phyloP scores from a whole-genome alignment of 2,888 invertebrate species.

The Oligia fasciuncula region DNA sequence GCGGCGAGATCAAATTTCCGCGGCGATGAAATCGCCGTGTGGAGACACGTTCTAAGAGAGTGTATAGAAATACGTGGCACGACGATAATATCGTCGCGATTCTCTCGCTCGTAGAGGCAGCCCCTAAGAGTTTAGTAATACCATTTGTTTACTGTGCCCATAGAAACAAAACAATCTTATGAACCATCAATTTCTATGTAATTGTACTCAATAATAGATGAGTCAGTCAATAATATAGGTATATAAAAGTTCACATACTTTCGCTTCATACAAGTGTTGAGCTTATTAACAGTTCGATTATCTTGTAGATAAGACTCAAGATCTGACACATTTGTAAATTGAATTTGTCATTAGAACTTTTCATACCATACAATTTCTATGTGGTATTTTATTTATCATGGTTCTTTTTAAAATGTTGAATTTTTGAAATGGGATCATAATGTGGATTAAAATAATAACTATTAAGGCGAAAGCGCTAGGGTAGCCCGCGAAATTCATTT shows the following conservation, averaged over 20 bases:
- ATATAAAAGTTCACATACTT: conserved; percentile 21
- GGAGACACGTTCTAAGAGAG: no score
- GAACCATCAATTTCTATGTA: conserved; percentile 19
- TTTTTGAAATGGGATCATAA: no score
- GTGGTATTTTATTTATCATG: not conserved
- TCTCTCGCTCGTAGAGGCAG: no score
- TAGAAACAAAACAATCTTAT: not conserved
- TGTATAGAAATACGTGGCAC: no score
- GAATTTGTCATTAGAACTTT: conserved; percentile 26
- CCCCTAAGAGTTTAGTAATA: not conserved
- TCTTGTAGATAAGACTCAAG: conserved; percentile 33
- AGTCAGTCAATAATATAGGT: conserved; percentile 8
- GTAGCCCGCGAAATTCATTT: no score
- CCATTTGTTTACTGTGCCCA: not conserved
- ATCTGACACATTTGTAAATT: conserved; percentile 13
- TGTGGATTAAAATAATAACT: no score
- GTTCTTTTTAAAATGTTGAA: no score
- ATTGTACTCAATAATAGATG: conserved; percentile 13
- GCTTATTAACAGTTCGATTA: conserved; percentile 13
- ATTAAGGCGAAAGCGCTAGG: no score
- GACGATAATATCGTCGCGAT: no score
- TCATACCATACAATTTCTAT: not conserved
- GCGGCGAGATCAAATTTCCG: no score
- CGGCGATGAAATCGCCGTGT: no score
- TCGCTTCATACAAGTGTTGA: conserved; percentile 15